Conservation (phyloP, 2,888 invertebrate species). For the Drosophila macrospina region DNA sequence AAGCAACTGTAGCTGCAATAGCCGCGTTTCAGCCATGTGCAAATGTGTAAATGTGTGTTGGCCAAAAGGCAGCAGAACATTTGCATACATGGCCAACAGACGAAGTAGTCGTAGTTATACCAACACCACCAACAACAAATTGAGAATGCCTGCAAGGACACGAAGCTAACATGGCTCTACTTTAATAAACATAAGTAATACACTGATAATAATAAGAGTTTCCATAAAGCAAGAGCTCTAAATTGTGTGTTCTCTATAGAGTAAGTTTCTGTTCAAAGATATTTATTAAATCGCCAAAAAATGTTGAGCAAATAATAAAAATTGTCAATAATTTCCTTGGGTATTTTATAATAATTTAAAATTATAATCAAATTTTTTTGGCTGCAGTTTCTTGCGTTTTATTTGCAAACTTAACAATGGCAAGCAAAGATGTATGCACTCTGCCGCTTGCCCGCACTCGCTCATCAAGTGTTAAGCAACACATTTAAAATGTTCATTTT, state of each 20-base stretch:
- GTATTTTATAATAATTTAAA: too few species aligned
- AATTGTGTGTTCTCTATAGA: background rate
- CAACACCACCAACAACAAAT: constrained; percentile 6
- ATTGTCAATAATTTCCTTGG: too few species aligned
- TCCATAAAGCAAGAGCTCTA: background rate
- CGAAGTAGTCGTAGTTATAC: constrained; percentile 2
- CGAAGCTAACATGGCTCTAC: background rate
- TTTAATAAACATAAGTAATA: constrained; percentile 9
- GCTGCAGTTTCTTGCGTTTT: too few species aligned
- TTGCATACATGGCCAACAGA: constrained; percentile 42
- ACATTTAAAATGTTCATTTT: constrained; percentile 62
- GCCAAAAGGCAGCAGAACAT: constrained; percentile 42
- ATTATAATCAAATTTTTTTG: too few species aligned
- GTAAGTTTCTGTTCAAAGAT: too few species aligned
- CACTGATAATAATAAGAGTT: constrained; percentile 1
- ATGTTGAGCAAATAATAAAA: too few species aligned
- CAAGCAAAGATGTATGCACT: constrained; percentile 11
- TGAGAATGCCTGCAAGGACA: constrained; percentile 8
- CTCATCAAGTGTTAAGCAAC: constrained; percentile 26
- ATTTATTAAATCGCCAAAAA: too few species aligned
- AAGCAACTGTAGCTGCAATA: background rate
- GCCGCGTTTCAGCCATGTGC: constrained; percentile 49
- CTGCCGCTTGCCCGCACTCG: background rate
- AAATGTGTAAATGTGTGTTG: constrained; percentile 57
- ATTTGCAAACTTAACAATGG: background rate